A percentile compares a stretch with the other conserved stretches of the same genome.
Evolutionary conservation across 2,797 vertebrate genomes (phyloP).

Genomic region (Thripadectes ignobilis): DNA sequence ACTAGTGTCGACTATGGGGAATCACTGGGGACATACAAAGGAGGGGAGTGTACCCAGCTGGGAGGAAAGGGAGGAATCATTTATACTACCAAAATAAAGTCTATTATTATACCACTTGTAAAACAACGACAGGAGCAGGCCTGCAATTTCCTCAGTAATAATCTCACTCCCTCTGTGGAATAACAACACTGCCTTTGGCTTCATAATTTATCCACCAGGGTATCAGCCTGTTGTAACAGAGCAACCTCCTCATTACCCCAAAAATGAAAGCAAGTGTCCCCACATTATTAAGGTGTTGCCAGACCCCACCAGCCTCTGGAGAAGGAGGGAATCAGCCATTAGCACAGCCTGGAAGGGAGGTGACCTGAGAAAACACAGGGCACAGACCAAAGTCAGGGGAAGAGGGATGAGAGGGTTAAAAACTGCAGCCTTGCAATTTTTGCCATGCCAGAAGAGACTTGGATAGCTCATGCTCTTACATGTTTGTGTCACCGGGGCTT

Average conservation of each 20-base stretch:
- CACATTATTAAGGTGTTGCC: not conserved
- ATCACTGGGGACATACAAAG: not conserved
- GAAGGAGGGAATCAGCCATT: not conserved
- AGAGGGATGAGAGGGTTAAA: not conserved
- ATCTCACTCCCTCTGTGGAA: not conserved
- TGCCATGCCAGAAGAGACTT: not conserved
- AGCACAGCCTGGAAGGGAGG: not conserved
- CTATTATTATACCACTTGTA: conserved; percentile 15
- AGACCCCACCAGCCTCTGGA: not conserved
- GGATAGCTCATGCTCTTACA: not conserved
- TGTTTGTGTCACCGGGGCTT: not conserved
- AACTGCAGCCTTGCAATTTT: not conserved
- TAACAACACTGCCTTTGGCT: conserved; percentile 31
- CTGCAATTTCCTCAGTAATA: conserved; percentile 63
- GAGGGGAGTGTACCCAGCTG: not conserved
- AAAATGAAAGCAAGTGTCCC: not conserved
- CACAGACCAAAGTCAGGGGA: accelerated
- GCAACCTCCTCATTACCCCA: conserved; percentile 13
- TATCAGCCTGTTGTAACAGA: not conserved
- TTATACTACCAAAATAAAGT: conserved; percentile 45
- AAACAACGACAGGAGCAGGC: not conserved
- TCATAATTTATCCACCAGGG: conserved; percentile 22
- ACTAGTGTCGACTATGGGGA: not conserved
- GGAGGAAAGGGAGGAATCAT: not conserved
- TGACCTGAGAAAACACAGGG: not conserved